A percentile compares a stretch with the other conserved stretches of the same genome.
These are phyloP conservation scores for Xestoiulus laeticollis DNA, from an alignment of 2,888 invertebrate species.

Conservation along the genomic window DNA sequence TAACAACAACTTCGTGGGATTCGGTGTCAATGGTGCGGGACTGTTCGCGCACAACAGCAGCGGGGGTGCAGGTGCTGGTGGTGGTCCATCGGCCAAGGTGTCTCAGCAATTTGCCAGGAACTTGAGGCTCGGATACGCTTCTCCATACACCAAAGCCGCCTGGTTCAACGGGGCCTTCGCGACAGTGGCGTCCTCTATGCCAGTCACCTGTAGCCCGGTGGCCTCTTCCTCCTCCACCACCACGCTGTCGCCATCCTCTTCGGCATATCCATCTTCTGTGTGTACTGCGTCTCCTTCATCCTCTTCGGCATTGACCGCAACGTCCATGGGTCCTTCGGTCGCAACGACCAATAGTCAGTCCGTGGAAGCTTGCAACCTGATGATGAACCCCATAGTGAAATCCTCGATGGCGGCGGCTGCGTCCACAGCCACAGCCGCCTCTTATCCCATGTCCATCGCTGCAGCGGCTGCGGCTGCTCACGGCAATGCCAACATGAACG, in stretches of 20 bases:
- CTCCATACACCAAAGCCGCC: slow-evolving; percentile 57
- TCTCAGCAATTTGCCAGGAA: slow-evolving; percentile 52
- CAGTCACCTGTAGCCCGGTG: slow-evolving; percentile 7
- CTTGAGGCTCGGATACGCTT: slow-evolving; percentile 55
- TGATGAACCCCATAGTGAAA: background rate
- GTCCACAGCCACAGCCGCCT: slow-evolving; percentile 15
- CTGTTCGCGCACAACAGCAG: background rate
- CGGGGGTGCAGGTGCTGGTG: slow-evolving; percentile 47
- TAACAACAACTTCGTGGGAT: slow-evolving; percentile 50
- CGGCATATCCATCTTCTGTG: background rate
- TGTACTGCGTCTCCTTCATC: background rate
- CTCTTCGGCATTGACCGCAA: background rate
- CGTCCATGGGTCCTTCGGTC: background rate
- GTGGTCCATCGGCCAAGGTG: slow-evolving; percentile 43
- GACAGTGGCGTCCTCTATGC: slow-evolving; percentile 54
- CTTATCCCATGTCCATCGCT: slow-evolving; percentile 47
- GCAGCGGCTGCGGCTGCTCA: slow-evolving; percentile 40
- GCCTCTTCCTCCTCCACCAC: slow-evolving; percentile 32
- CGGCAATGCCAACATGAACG: background rate
- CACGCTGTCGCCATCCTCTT: background rate
- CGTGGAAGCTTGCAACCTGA: background rate
- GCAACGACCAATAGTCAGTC: slow-evolving; percentile 15
- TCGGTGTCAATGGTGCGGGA: slow-evolving; percentile 38
- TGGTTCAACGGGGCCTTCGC: slow-evolving; percentile 56
- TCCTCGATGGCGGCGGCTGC: background rate